A percentile compares a stretch with the other conserved stretches of the same genome.
These are phyloP conservation scores for Chrysotoxum bicinctum DNA, from an alignment of 2,888 invertebrate species.

Conservation along the genomic window DNA sequence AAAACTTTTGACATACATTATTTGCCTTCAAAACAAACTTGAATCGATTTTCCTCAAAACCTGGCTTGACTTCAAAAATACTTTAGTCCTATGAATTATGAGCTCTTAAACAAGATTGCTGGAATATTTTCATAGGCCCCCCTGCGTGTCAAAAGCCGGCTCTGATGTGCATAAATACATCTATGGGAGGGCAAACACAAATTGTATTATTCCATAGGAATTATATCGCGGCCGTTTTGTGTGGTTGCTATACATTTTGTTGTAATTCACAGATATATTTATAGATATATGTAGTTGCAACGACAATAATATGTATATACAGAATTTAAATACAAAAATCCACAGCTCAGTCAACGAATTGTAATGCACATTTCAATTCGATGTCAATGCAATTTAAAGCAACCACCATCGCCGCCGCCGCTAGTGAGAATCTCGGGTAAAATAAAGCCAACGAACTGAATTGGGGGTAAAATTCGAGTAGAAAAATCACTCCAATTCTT, in stretches of 20 bases:
- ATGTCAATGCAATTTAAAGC: slow-evolving; percentile 63
- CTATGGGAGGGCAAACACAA: not conserved
- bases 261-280: slow-evolving; percentile 37
- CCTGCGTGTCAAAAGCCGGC: not conserved
- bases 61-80: not conserved
- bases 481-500: slow-evolving; percentile 65
- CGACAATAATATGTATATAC: slow-evolving; percentile 18
- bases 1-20: too few relatives aligned
- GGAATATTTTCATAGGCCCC: not conserved
- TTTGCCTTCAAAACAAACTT: too few relatives aligned
- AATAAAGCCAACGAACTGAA: slow-evolving; percentile 58
- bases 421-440: not conserved
- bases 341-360: slow-evolving; percentile 39
- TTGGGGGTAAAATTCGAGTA: slow-evolving; percentile 42
- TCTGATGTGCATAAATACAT: not conserved
- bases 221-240: slow-evolving; percentile 45
- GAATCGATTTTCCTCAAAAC: not conserved
- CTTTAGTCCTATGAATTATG: not conserved
- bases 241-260: slow-evolving; percentile 35
- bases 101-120: not conserved
- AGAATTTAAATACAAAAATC: slow-evolving; percentile 53
- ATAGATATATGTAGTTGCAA: not conserved
- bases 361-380: slow-evolving; percentile 63
- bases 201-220: slow-evolving; percentile 33
- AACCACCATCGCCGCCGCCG: not conserved